These are phyloP conservation scores for Micrastur ruficollis DNA, from an alignment of 2,797 vertebrate genomes.

Conservation along the genomic window DNA sequence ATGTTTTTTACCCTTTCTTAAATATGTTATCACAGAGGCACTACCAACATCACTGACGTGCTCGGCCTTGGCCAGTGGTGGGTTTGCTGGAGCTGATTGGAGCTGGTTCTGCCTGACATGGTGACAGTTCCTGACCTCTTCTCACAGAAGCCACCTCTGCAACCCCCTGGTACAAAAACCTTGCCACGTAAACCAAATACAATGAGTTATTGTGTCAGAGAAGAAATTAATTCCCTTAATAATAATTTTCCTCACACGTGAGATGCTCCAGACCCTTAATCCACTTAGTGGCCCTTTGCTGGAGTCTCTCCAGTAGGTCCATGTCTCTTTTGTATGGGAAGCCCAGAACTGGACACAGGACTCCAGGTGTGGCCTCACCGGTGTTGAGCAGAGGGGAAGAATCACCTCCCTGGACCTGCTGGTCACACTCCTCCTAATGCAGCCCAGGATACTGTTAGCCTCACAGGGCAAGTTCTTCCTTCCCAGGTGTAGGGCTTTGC, in stretches of 20 bases:
- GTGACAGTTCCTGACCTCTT: not conserved
- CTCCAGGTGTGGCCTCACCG: not conserved
- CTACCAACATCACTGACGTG: not conserved
- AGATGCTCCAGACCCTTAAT: not conserved
- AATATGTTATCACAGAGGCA: not conserved
- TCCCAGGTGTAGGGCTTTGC: no score
- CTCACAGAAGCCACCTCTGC: not conserved
- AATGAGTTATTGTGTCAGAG: not conserved
- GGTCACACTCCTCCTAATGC: no score
- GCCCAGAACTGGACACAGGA: not conserved
- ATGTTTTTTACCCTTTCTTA: not conserved
- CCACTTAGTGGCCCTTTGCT: not conserved
- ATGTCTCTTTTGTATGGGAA: not conserved
- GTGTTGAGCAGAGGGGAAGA: not conserved
- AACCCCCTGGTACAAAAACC: not conserved
- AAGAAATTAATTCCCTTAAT: not conserved
- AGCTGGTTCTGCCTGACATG: not conserved
- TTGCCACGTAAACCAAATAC: not conserved
- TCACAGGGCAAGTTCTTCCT: no score
- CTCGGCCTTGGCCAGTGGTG: not conserved
- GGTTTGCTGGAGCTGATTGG: accelerated
- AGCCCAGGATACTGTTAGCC: no score
- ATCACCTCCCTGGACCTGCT: not conserved
- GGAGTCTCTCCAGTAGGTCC: not conserved
- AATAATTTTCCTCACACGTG: not conserved